Conservation (phyloP, 2,797 vertebrate species). For the Buphagus erythrorhynchus region DNA sequence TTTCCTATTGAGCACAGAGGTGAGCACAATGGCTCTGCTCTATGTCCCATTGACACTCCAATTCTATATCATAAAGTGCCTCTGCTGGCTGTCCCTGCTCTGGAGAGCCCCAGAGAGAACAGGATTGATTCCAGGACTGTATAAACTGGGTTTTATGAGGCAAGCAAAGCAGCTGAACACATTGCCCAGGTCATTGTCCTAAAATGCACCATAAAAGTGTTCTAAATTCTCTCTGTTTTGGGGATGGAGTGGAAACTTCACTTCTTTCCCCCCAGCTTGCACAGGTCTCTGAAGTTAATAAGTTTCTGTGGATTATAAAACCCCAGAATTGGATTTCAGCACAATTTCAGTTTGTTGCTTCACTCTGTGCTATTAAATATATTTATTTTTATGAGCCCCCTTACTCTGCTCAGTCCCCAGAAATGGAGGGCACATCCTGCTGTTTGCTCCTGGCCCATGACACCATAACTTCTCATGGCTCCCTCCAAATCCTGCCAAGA, state of each 20-base stretch:
- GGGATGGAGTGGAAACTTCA: not conserved
- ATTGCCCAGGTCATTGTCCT: conserved; percentile 37
- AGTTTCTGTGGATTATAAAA: conserved; percentile 36
- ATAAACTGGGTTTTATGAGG: conserved; percentile 35
- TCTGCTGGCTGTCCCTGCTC: not conserved
- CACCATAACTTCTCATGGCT: fast-evolving
- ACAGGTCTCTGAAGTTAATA: conserved; percentile 19
- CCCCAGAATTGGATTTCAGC: not conserved
- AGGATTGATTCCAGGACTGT: not conserved
- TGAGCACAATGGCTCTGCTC: not conserved
- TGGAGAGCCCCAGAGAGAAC: not conserved
- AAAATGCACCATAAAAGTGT: conserved; percentile 18
- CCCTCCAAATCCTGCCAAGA: not conserved
- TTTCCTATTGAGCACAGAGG: not conserved
- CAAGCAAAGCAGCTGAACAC: not conserved
- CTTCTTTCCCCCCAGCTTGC: not conserved
- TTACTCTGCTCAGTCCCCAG: not conserved
- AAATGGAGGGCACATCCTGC: not conserved
- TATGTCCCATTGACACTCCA: not conserved
- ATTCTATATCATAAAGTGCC: not conserved
- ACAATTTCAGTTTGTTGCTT: conserved; percentile 29
- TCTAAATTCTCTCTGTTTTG: conserved; percentile 22
- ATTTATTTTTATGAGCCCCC: not conserved
- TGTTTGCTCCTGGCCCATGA: not conserved
- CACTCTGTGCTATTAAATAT: not conserved